These are phyloP conservation scores for Chrysolophus pictus DNA, from an alignment of 2,797 vertebrate genomes.

Conservation along the genomic window DNA sequence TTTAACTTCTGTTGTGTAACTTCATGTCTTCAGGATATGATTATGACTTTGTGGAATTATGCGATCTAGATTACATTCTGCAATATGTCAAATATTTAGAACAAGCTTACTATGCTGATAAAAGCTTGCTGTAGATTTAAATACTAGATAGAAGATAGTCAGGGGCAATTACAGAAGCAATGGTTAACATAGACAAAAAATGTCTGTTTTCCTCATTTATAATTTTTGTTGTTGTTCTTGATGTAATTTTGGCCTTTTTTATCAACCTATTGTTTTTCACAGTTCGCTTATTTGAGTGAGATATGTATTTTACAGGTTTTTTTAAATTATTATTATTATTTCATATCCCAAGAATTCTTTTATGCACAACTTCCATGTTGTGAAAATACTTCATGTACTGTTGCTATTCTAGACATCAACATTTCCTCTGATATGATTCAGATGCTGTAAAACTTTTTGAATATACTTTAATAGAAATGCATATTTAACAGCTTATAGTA, in stretches of 20 bases:
- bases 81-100: background rate
- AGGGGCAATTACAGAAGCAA: background rate
- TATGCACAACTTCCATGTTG: background rate
- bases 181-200: background rate
- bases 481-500: background rate
- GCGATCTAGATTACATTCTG: background rate
- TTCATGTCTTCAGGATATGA: background rate
- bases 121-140: slow-evolving; percentile 11
- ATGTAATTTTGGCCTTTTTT: background rate
- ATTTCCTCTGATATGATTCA: background rate
- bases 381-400: background rate
- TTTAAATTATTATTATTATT: background rate
- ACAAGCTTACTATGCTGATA: background rate
- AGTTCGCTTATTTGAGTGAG: background rate
- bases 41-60: background rate
- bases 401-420: background rate
- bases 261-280: background rate
- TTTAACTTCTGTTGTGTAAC: background rate
- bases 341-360: background rate
- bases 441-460: background rate
- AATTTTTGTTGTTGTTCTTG: background rate
- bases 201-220: slow-evolving; percentile 26
- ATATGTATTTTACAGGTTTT: background rate
- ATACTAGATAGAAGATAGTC: background rate
- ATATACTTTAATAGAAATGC: background rate